A percentile compares a stretch with the other conserved stretches of the same genome.
Conservation (phyloP, 1,140 invertebrate species). For the Chironomus striatipennis region DNA sequence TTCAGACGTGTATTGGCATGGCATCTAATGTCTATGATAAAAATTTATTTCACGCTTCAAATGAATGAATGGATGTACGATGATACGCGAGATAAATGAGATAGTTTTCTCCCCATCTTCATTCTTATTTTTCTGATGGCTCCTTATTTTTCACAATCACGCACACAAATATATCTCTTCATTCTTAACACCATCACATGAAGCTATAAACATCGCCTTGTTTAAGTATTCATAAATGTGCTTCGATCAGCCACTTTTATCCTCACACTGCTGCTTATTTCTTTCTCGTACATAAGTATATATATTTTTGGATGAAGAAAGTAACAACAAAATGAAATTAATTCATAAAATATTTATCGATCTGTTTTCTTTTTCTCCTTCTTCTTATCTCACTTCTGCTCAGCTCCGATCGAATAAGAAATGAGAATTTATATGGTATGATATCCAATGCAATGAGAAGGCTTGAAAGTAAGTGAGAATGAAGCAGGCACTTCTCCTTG, state of each 20-base stretch:
- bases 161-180: too few species aligned
- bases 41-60: slow-evolving; percentile 9
- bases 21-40: not conserved
- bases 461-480: not conserved
- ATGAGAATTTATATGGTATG: not conserved
- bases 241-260: not conserved
- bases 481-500: not conserved
- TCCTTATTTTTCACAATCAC: not conserved
- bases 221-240: too few species aligned
- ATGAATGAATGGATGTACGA: not conserved
- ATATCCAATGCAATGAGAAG: not conserved
- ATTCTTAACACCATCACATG: too few species aligned
- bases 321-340: not conserved
- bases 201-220: too few species aligned
- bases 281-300: too few species aligned
- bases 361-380: not conserved
- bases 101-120: not conserved
- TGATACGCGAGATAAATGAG: not conserved
- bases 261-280: too few species aligned
- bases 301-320: too few species aligned
- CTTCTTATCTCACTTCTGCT: not conserved
- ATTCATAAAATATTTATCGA: slow-evolving; percentile 4
- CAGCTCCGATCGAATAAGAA: too few species aligned
- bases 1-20: too few species aligned
- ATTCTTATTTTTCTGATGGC: not conserved